Evolutionary conservation across 2,797 vertebrate species (phyloP).

Genomic region (Austrolebias charrua): DNA sequence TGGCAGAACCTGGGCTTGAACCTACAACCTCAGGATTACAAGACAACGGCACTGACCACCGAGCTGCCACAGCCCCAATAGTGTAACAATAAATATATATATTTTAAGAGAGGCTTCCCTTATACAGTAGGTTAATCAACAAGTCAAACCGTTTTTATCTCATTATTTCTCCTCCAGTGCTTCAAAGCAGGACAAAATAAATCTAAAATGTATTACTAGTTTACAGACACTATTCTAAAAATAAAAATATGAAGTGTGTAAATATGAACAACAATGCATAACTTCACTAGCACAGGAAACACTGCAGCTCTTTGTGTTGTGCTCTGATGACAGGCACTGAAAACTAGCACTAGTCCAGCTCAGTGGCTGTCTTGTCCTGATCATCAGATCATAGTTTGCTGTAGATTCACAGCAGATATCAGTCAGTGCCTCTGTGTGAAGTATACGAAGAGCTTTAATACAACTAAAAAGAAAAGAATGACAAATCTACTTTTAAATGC

Average conservation of each 20-base stretch:
- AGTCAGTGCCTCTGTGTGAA: neutral
- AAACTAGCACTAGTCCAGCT: neutral
- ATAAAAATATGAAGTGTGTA: too few species aligned
- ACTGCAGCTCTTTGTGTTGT: neutral
- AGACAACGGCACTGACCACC: too few species aligned
- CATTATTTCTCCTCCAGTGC: too few species aligned
- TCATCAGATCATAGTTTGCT: neutral
- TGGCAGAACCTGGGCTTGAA: too few species aligned
- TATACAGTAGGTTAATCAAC: too few species aligned
- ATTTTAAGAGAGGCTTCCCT: too few species aligned
- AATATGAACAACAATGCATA: neutral
- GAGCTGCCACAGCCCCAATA: too few species aligned
- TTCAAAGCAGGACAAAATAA: neutral
- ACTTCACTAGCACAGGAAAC: neutral
- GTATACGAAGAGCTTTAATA: neutral
- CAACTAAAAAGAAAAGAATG: neutral
- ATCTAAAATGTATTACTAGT: neutral
- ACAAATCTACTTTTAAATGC: too few species aligned
- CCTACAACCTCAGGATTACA: too few species aligned
- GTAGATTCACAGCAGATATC: neutral
- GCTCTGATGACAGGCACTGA: neutral
- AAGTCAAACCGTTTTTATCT: too few species aligned
- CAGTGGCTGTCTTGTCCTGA: neutral
- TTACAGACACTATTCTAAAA: neutral
- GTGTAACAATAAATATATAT: too few species aligned